These are phyloP conservation scores for Meteorus sp. DNA, from an alignment of 1,140 invertebrate species.

Conservation along the genomic window DNA sequence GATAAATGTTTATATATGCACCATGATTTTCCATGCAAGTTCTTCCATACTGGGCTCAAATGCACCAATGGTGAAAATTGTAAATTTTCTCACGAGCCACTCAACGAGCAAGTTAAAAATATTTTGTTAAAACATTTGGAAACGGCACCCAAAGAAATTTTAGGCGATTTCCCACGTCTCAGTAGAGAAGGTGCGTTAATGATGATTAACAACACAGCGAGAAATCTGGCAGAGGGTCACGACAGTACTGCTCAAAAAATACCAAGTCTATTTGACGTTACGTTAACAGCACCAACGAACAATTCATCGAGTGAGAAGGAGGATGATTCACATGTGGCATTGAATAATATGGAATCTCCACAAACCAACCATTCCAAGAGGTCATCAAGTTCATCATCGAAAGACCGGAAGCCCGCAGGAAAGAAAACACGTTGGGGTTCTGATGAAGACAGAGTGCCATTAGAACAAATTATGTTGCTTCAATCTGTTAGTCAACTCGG, in stretches of 20 bases:
- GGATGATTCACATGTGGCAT: constrained; percentile 5
- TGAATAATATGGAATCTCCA: not conserved
- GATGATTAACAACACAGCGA: constrained; percentile 72
- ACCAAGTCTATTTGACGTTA: constrained; percentile 53
- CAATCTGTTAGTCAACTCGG: constrained; percentile 52
- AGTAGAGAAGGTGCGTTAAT: constrained; percentile 73
- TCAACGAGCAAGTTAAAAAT: constrained; percentile 64
- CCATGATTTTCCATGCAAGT: constrained; percentile 96
- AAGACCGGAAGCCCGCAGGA: constrained; percentile 47
- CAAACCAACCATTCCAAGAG: constrained; percentile 33
- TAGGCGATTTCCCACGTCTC: constrained; percentile 82
- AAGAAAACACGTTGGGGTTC: constrained; percentile 58
- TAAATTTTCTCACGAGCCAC: constrained; percentile 90
- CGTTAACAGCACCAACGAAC: constrained; percentile 39
- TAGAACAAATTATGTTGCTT: constrained; percentile 53
- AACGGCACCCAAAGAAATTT: constrained; percentile 86
- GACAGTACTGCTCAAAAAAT: constrained; percentile 49
- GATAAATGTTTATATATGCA: constrained; percentile 97
- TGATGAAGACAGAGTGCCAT: constrained; percentile 54
- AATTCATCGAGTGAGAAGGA: constrained; percentile 41
- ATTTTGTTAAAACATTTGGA: constrained; percentile 77
- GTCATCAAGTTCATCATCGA: constrained; percentile 25
- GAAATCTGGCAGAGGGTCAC: constrained; percentile 62
- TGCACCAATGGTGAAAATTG: constrained; percentile 82
- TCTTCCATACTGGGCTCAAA: constrained; percentile 88